Evolutionary conservation across 1,140 invertebrate species (phyloP).

Genomic region (Spodoptera litura): DNA sequence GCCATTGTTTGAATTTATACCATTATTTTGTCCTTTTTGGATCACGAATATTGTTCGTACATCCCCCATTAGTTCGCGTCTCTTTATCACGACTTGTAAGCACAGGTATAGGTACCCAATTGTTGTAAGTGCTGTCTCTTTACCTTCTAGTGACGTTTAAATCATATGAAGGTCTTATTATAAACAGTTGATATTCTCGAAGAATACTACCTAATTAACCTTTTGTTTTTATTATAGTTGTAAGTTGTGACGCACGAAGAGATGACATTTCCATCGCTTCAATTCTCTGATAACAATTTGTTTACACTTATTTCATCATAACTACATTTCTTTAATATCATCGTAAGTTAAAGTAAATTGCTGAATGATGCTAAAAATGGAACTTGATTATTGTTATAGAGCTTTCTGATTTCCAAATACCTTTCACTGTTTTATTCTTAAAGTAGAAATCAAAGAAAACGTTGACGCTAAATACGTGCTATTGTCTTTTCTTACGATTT

Average conservation of each 20-base stretch:
- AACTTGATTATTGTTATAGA: slow-evolving; percentile 24
- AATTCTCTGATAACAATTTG: slow-evolving; percentile 1
- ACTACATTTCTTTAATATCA: neutral
- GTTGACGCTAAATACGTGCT: neutral
- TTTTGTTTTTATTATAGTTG: neutral
- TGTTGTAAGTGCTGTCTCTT: neutral
- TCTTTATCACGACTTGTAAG: slow-evolving; percentile 39
- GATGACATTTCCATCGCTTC: neutral
- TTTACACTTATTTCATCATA: neutral
- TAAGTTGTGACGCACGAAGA: slow-evolving; percentile 8
- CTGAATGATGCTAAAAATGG: slow-evolving; percentile 10
- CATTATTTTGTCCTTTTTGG: slow-evolving; percentile 53
- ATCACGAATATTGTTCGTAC: slow-evolving; percentile 33
- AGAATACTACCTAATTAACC: neutral
- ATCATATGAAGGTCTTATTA: neutral
- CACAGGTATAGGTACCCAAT: neutral
- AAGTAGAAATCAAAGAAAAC: slow-evolving; percentile 9
- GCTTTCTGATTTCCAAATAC: slow-evolving; percentile 33
- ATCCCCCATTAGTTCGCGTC: slow-evolving; percentile 14
- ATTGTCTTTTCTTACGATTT: neutral
- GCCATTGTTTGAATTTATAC: slow-evolving; percentile 68
- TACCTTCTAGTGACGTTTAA: neutral
- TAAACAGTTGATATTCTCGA: slow-evolving; percentile 4
- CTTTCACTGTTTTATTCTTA: slow-evolving; percentile 35
- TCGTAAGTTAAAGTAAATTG: neutral